These are phyloP conservation scores for Sebastes taczanowskii DNA, from an alignment of 2,797 vertebrate genomes.

Conservation along the genomic window DNA sequence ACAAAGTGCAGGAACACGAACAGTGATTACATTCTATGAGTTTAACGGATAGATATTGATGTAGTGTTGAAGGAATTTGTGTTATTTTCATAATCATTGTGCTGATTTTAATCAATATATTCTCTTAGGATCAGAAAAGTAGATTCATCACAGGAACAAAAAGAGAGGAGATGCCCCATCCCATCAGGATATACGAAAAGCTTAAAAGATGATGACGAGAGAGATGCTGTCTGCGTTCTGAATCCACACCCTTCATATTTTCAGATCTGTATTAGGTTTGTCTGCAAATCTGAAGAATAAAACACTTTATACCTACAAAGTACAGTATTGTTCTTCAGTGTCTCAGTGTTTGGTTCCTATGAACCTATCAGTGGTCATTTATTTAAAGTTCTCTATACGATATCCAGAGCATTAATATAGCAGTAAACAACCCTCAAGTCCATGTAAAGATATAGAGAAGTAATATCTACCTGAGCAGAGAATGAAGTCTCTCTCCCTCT, in stretches of 20 bases:
- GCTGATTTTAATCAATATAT: background rate
- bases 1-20: background rate
- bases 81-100: background rate
- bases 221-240: background rate
- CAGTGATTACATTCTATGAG: background rate
- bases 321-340: background rate
- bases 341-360: background rate
- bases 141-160: background rate
- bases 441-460: too few relatives aligned
- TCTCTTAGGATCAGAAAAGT: background rate
- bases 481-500: too few relatives aligned
- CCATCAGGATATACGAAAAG: background rate
- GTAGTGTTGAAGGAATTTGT: background rate
- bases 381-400: background rate
- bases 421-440: too few relatives aligned
- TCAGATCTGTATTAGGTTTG: background rate
- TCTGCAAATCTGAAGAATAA: background rate
- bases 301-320: background rate
- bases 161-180: background rate
- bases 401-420: too few relatives aligned
- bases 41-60: background rate
- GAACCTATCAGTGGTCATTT: background rate
- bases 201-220: background rate
- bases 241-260: background rate
- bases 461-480: too few relatives aligned